Percentiles rank a stretch among this genome's conserved stretches.
Evolutionary conservation across 2,113 vertebrate genomes (phyloP).

Genomic region (Colinus virginianus): DNA sequence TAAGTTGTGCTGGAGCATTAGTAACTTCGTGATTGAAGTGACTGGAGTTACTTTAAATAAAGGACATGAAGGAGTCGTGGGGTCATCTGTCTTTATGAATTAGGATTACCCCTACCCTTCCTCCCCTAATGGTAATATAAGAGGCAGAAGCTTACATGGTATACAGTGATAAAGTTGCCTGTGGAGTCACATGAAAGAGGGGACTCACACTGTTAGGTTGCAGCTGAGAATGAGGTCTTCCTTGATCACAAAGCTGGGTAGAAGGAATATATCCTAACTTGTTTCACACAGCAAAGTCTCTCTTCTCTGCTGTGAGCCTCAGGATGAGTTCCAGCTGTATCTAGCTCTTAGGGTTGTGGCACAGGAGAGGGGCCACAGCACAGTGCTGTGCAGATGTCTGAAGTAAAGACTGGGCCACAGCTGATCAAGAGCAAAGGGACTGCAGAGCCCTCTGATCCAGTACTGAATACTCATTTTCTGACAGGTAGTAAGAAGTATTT

Average conservation of each 20-base stretch:
- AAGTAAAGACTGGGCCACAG: rapidly evolving
- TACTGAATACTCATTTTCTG: background rate
- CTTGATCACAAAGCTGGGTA: background rate
- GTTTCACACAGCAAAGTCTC: background rate
- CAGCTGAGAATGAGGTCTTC: background rate
- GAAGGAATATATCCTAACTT: background rate
- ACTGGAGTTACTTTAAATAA: background rate
- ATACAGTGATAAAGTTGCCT: background rate
- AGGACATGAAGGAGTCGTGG: background rate
- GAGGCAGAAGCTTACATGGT: background rate
- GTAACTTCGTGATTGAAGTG: background rate
- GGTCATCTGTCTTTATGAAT: background rate
- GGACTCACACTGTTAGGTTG: background rate
- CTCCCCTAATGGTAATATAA: background rate
- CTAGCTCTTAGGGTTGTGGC: rapidly evolving
- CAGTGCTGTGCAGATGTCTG: rapidly evolving
- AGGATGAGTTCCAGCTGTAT: background rate
- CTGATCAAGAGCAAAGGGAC: rapidly evolving
- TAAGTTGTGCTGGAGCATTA: background rate
- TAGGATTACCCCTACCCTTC: background rate
- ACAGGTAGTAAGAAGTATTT: background rate
- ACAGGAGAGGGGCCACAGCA: background rate
- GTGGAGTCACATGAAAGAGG: background rate
- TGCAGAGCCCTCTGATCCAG: background rate
- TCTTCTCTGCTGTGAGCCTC: background rate